phyloP scores from a whole-genome alignment of 2,888 invertebrate genomes.

The Eudemis profundana region DNA sequence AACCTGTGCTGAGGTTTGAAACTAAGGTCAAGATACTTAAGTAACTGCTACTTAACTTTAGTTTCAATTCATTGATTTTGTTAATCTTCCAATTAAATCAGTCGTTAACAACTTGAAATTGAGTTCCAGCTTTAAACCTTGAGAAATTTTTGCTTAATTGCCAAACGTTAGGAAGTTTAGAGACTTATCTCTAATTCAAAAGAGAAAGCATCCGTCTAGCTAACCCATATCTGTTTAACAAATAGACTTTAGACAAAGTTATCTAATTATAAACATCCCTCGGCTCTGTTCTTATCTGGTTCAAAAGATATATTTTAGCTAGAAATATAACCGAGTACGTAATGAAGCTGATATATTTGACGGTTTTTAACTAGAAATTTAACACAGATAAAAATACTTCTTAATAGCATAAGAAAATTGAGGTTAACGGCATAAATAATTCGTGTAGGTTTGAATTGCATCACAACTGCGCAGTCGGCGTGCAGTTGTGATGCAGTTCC shows the following conservation, averaged over 20 bases:
- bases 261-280: background rate
- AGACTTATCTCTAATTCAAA: slow-evolving; percentile 25
- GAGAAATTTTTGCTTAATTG: slow-evolving; percentile 29
- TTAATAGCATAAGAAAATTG: no score
- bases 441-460: no score
- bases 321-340: no score
- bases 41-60: slow-evolving; percentile 17
- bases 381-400: no score
- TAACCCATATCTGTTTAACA: background rate
- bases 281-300: background rate
- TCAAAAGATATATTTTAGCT: background rate
- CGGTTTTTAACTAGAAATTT: no score
- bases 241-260: slow-evolving; percentile 4
- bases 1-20: background rate
- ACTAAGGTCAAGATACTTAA: background rate
- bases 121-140: slow-evolving; percentile 23
- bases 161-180: slow-evolving; percentile 25
- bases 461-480: no score
- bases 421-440: no score
- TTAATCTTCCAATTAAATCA: slow-evolving; percentile 34
- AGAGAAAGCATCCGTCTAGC: slow-evolving; percentile 11
- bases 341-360: background rate
- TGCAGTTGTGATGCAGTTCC: no score
- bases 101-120: slow-evolving; percentile 31
- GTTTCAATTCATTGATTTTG: slow-evolving; percentile 29